Evolutionary conservation across 2,797 vertebrate species (phyloP).

Genomic region (Neosalanx taihuensis): DNA sequence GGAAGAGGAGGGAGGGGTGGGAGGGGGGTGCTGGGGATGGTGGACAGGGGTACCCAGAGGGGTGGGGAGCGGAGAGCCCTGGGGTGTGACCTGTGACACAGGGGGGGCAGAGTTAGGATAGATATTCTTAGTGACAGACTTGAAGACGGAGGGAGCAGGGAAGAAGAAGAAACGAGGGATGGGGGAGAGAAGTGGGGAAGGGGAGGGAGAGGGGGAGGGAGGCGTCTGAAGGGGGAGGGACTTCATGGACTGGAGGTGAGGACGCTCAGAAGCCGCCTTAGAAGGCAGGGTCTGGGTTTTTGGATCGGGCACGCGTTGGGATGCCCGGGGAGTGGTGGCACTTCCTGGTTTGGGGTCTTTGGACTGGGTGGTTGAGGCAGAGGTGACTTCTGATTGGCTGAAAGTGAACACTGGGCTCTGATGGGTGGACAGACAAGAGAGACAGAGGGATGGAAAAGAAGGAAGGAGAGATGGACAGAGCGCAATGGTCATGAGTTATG

Average conservation of each 20-base stretch:
- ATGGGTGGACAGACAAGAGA: constrained; percentile 64
- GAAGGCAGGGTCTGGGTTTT: constrained; percentile 91
- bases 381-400: constrained; percentile 79
- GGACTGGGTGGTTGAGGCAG: constrained; percentile 63
- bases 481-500: constrained; percentile 70
- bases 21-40: constrained; percentile 79
- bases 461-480: constrained; percentile 45
- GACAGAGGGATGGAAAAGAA: constrained; percentile 40
- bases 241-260: constrained; percentile 81
- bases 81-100: constrained; percentile 84
- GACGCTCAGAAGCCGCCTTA: constrained; percentile 80
- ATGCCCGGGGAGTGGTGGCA: constrained; percentile 56
- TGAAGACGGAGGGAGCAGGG: constrained; percentile 77
- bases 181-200: constrained; percentile 73
- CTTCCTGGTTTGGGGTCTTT: constrained; percentile 75
- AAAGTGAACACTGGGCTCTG: constrained; percentile 87
- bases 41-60: constrained; percentile 88
- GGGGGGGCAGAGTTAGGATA: constrained; percentile 74
- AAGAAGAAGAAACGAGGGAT: constrained; percentile 79
- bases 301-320: constrained; percentile 65
- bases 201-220: constrained; percentile 72
- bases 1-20: constrained; percentile 82
- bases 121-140: constrained; percentile 74
- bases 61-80: constrained; percentile 84
- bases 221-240: constrained; percentile 79